Conservation (phyloP, 2,888 invertebrate species). For the Hemithea aestivaria region DNA sequence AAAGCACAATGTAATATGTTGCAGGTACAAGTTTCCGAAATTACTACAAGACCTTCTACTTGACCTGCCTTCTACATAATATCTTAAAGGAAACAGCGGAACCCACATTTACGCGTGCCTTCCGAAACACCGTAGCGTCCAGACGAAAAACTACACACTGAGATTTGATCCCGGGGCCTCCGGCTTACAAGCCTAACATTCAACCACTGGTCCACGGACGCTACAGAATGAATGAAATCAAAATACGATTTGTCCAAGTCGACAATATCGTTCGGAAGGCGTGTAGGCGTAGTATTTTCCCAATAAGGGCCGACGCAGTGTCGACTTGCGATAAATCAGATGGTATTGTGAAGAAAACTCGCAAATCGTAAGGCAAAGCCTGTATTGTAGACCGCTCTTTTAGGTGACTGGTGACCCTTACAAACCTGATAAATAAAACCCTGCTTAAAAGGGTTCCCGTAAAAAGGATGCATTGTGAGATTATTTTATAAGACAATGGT, state of each 20-base stretch:
- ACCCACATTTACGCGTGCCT: too few species aligned
- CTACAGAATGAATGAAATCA: slow-evolving; percentile 28
- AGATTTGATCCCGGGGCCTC: too few species aligned
- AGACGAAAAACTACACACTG: too few species aligned
- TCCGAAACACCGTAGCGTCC: too few species aligned
- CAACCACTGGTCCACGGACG: too few species aligned
- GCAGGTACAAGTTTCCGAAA: too few species aligned
- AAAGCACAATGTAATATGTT: too few species aligned
- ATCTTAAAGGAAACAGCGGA: too few species aligned
- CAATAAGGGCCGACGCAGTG: slow-evolving; percentile 47
- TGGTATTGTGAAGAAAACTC: slow-evolving; percentile 52
- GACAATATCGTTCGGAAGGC: slow-evolving; percentile 39
- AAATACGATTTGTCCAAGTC: slow-evolving; percentile 30
- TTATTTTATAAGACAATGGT: slow-evolving; percentile 17
- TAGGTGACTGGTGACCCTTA: slow-evolving; percentile 31
- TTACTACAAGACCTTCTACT: too few species aligned
- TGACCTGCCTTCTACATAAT: too few species aligned
- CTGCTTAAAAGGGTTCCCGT: slow-evolving; percentile 16
- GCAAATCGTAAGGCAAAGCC: slow-evolving; percentile 51
- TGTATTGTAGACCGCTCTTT: slow-evolving; percentile 38
- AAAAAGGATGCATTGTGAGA: slow-evolving; percentile 15
- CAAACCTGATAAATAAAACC: slow-evolving; percentile 31
- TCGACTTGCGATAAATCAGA: slow-evolving; percentile 52
- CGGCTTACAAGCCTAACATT: too few species aligned
- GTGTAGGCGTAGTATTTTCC: slow-evolving; percentile 44